Evolutionary conservation across 2,113 vertebrate species (phyloP).

Genomic region (Collichthys lucidus): DNA sequence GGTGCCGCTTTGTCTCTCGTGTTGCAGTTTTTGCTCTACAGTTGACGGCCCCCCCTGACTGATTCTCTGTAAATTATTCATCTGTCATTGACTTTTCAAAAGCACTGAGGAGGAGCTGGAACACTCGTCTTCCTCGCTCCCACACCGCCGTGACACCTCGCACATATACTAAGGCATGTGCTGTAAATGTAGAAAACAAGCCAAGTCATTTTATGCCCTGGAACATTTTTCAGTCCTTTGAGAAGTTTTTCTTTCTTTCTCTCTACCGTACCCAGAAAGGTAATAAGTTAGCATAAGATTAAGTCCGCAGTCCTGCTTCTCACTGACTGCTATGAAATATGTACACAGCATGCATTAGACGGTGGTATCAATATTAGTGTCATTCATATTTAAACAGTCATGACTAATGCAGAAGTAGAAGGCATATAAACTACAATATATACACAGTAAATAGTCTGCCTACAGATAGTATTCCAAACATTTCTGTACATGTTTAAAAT

Average conservation of each 20-base stretch:
- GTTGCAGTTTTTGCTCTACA: conserved; percentile 47
- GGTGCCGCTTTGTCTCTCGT: conserved; percentile 22
- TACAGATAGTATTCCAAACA: too few species aligned
- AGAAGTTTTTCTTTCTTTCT: too few species aligned
- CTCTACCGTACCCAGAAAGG: too few species aligned
- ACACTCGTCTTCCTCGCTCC: conserved; percentile 15
- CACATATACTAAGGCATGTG: neutral
- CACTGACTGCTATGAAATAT: too few species aligned
- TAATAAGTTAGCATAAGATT: too few species aligned
- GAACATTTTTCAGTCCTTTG: neutral
- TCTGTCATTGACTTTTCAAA: conserved; percentile 59
- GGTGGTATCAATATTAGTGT: neutral
- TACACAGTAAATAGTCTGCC: too few species aligned
- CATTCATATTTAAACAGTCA: too few species aligned
- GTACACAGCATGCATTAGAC: too few species aligned
- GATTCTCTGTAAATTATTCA: conserved; percentile 68
- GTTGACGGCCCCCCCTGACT: conserved; percentile 27
- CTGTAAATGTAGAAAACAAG: neutral
- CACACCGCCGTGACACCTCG: conserved; percentile 15
- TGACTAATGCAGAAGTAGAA: too few species aligned
- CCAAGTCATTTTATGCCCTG: neutral
- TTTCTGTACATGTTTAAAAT: too few species aligned
- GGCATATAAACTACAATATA: too few species aligned
- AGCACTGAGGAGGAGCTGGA: conserved; percentile 36
- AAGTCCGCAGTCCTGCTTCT: too few species aligned